Evolutionary conservation across 2,797 vertebrate genomes (phyloP), one percentile per base, ranked within the genome.

Genomic region (Chanos chanos): DNA sequence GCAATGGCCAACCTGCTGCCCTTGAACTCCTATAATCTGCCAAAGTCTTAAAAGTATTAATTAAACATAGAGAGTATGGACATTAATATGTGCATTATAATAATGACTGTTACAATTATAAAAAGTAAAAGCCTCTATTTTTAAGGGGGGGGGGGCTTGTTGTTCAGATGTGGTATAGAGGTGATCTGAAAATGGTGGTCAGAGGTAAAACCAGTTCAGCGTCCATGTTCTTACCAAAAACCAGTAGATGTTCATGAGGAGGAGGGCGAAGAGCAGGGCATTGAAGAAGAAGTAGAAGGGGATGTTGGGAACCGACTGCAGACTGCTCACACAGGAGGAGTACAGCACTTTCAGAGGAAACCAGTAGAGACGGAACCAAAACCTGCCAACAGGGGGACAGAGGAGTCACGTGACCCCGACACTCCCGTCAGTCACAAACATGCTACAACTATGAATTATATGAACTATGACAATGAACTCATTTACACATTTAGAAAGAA

Each of bases 271-370:
- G 55, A 99, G 92, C 50, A 99, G 88, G 0, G 81, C 24, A 2
- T 99, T 99, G 89, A 99, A 99, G 89, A 99, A 98, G 85, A 99
- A 98, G 83, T 98, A 99, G 86, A 98, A 98, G 13, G 96, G 96
- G 70, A 98, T 95, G 66, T 86, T 81, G 1, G 95, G 94, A 27
- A 93, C 91, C 0, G 68, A 61, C 73, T 89, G 88, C 33, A 98
- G 85, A 83, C 96, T 96, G 87, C 87, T 92, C 82, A 95, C 84
- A 63, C 89, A 91, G 0, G 96, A 92, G 75, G 93, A 91, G 0
- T 96, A 98, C 48, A 99, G 84, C 43, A 96, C 96, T 84, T 99
- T 99, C 10, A 96, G 93, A 0, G 96, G 96, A 76, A 98, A 99
- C 96, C 95, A 99, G 85, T 98, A 99, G 56, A 98, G 91, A 3